Evolutionary conservation across 2,797 vertebrate species (phyloP), one percentile per base, ranked within the genome.

Genomic region (Esox masquinongy): DNA sequence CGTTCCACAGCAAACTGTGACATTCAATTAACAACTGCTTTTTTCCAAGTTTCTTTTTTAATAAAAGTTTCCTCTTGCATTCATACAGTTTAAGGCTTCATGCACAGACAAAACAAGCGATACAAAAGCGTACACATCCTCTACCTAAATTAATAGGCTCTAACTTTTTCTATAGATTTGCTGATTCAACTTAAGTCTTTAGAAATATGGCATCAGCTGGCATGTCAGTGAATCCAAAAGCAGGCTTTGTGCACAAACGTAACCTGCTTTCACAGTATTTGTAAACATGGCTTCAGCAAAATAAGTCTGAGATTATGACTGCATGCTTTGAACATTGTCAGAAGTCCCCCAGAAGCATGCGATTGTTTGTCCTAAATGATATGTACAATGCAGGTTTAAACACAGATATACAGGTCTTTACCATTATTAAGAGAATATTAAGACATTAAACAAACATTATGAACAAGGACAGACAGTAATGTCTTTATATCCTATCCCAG

Each of bases 221-320:
- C 91, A 90, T 90, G 86, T 90, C 86, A 90, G 88, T 92, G 86
- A 91, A 90, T 90, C 86, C 83, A 84, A 82, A 93, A 89, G 90
- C 87, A 92, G 91, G 84, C 75, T 70, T 68, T 68, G 75, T 29
- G 75, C 72, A 61, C 15, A 74, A 68, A 75, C 82, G 34, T 68
- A 72, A 80, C 74, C 92, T 91, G 91, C 89, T 90, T 86, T 93
- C 91, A 94, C 92, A 89, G 92, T 91, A 87, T 83, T 86, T 94
- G 93, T 94, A 94, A 95, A 94, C 93, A 93, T 93, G 91, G 91
- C 92, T 92, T 94, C 86, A 91, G 90, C 90, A 90, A 91, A 93
- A 90, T 24, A 90, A 82, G 85, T 74, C 79, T 66, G 81, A 85
- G 82, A 83, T 76, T 85, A 26, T 79, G 82, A 87, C 84, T 72